Base-by-base conservation (phyloP, 1,140 invertebrate species). In the Drosophila lowei region DNA sequence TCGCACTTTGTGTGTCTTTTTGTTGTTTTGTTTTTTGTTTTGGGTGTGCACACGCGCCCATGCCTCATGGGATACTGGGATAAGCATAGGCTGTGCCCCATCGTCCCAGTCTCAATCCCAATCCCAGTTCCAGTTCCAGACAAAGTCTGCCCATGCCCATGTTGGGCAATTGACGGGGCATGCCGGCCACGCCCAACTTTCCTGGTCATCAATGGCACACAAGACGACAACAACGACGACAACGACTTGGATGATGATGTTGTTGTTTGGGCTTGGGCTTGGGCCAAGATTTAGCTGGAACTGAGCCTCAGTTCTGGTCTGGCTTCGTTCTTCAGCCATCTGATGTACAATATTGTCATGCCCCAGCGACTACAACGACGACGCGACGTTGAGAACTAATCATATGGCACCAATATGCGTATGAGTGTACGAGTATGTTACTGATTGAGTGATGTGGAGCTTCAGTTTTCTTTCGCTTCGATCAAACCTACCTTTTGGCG, bases 351-450 rank as follows among this genome's bases (percentile, higher is more conserved):
- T 38, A 77, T 50, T 85, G 81, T 86, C 81, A 86, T 86, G 80
- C 80, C 62, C 68, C 80, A 67, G 57, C 72, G 77, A 64, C 76
- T 56, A 62, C 71, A 34, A 58, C 50, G 53, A 58, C 48, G 50
- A 13, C 50, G 28, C 18, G 18, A 25, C 23, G 4, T 28, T 16
- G 38, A 52, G 65, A 77, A 77, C 81, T 88, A 86, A 86, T 86
- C 83, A 86, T 86, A 86, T 84, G 80, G 80, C 80, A 85, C 80
- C 80, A 79, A 85, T 77, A 80, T 84, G 79, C 79, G 80, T 81
- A 68, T 23, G 18, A 18, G 18, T 18, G 18, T 18, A 18, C 18
- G 18, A 18, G 18, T 18, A 49, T 48, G 52, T 3, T 11, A 6
- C 9, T 58, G 41, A 48, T 54, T 30, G 66, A 65, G 55, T 48